These are phyloP conservation scores for Macropis europaea DNA, from an alignment of 2,888 invertebrate genomes.

Conservation along the genomic window DNA sequence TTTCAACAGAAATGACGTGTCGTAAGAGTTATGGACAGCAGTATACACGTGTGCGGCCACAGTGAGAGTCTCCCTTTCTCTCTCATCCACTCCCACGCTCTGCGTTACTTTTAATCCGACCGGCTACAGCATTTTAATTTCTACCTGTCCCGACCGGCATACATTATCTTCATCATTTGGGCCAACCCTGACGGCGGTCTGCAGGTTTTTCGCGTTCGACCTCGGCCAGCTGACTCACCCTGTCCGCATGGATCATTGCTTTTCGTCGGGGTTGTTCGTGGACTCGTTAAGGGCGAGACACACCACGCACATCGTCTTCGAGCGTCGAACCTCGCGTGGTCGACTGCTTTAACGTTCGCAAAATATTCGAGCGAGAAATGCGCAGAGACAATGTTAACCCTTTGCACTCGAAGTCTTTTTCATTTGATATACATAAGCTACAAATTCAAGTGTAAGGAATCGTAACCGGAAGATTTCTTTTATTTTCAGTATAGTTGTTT, in stretches of 20 bases:
- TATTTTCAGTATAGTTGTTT: too few relatives aligned
- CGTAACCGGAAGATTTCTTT: too few relatives aligned
- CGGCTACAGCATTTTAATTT: conserved; percentile 67
- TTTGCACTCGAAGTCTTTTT: too few relatives aligned
- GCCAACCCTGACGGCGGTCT: conserved; percentile 7
- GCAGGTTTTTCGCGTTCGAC: conserved; percentile 22
- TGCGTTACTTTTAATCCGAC: conserved; percentile 50
- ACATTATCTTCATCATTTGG: conserved; percentile 63
- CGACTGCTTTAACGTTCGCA: background rate
- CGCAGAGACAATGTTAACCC: background rate
- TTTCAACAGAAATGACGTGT: too few relatives aligned
- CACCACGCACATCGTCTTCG: background rate
- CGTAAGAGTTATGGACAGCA: too few relatives aligned
- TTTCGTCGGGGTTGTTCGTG: background rate
- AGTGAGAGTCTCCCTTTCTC: background rate
- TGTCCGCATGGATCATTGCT: background rate
- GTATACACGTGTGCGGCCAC: too few relatives aligned
- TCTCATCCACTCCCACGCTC: conserved; percentile 61
- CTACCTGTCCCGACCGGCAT: conserved; percentile 39
- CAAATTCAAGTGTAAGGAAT: too few relatives aligned
- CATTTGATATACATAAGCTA: too few relatives aligned
- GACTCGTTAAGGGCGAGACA: background rate
- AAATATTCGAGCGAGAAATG: background rate
- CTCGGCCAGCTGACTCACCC: conserved; percentile 25
- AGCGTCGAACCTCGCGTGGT: background rate